These are phyloP conservation scores for Euclidia mi DNA, from an alignment of 2,888 invertebrate genomes.

Conservation along the genomic window DNA sequence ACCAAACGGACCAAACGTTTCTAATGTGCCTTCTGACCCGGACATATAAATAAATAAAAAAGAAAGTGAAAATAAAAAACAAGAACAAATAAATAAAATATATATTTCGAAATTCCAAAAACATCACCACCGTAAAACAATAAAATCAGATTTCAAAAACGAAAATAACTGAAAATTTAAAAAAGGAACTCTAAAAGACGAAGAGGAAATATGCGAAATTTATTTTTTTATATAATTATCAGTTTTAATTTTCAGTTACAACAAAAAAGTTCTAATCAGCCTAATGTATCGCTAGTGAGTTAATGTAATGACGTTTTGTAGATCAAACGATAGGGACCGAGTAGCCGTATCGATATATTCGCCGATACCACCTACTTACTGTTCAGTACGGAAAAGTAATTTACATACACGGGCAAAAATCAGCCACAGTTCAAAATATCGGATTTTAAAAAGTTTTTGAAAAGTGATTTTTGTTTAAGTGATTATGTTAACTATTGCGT, in stretches of 20 bases:
- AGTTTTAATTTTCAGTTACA: conserved; percentile 11
- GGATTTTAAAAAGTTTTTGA: neutral
- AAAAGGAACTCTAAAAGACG: neutral
- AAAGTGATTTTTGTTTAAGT: neutral
- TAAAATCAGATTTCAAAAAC: too few relatives aligned
- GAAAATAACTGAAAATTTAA: neutral
- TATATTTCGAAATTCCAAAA: neutral
- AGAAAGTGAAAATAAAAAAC: neutral
- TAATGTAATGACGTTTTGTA: conserved; percentile 36
- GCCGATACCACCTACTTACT: conserved; percentile 26
- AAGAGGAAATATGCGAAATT: neutral
- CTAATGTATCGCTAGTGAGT: conserved; percentile 24
- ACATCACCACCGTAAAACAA: neutral
- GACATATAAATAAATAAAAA: neutral
- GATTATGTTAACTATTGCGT: neutral
- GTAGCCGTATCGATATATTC: conserved; percentile 40
- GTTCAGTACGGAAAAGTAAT: conserved; percentile 25
- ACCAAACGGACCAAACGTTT: conserved; percentile 9
- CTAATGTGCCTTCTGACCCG: neutral
- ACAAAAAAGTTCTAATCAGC: conserved; percentile 30
- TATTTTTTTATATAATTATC: neutral
- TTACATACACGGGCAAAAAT: conserved; percentile 16
- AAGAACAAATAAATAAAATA: neutral
- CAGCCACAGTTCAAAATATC: neutral
- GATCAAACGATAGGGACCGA: conserved; percentile 38